Percentiles rank a stretch among this genome's conserved stretches.
These are phyloP conservation scores for Centrocercus urophasianus DNA, from an alignment of 2,113 vertebrate species.

Conservation along the genomic window DNA sequence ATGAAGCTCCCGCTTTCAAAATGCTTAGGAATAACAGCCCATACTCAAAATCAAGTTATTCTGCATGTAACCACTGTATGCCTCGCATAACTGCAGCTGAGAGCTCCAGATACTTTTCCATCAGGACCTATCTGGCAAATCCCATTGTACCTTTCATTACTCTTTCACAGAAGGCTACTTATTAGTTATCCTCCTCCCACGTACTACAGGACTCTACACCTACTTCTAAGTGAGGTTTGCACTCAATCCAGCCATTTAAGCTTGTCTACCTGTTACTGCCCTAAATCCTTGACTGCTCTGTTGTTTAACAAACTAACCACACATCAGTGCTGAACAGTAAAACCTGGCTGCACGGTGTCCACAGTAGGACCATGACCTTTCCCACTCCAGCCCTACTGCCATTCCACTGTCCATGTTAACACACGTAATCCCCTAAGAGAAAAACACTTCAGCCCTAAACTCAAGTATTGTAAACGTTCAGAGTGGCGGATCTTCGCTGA, in stretches of 20 bases:
- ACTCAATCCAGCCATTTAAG: neutral
- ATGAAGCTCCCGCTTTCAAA: neutral
- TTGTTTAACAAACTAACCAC: too few species aligned
- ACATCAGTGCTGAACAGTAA: neutral
- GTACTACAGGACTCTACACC: neutral
- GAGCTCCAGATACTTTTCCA: neutral
- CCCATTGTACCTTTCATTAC: neutral
- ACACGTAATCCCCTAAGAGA: accelerated
- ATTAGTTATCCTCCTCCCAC: neutral
- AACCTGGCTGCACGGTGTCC: accelerated
- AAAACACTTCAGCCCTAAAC: neutral
- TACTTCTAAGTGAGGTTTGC: neutral
- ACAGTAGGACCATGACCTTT: too few species aligned
- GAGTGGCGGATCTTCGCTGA: neutral
- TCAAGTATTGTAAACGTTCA: accelerated
- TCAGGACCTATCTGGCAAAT: neutral
- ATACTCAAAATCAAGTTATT: neutral
- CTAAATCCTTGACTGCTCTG: accelerated
- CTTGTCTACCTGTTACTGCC: neutral
- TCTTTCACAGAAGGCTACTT: neutral
- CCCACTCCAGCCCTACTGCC: accelerated
- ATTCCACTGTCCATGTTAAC: accelerated
- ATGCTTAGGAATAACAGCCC: accelerated
- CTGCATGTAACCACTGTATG: neutral
- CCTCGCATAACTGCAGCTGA: neutral